Evolutionary conservation across 1,140 invertebrate genomes (phyloP).

Genomic region (Papilio polytes): DNA sequence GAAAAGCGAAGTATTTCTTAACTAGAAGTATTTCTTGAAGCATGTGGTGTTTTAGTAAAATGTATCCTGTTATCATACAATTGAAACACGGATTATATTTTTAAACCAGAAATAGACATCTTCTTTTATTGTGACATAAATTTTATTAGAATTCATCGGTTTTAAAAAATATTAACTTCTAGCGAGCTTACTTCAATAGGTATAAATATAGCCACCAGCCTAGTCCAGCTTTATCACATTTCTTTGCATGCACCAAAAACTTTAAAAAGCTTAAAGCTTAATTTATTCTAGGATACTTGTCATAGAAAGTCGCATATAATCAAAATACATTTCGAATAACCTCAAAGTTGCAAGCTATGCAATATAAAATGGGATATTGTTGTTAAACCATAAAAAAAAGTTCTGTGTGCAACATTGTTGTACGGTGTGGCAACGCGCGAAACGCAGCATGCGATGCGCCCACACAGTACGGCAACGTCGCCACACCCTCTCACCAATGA

Average conservation of each 20-base stretch:
- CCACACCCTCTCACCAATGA: conserved; percentile 1
- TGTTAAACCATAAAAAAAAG: conserved; percentile 11
- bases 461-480: conserved; percentile 16
- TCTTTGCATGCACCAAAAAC: neutral
- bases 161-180: neutral
- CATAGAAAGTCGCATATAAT: neutral
- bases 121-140: too few species aligned
- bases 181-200: neutral
- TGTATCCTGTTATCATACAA: too few species aligned
- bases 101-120: too few species aligned
- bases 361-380: conserved; percentile 6
- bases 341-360: conserved; percentile 7
- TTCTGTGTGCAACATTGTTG: conserved; percentile 27
- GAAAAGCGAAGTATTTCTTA: too few species aligned
- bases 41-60: too few species aligned
- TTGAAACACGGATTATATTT: too few species aligned
- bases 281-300: neutral
- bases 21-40: too few species aligned
- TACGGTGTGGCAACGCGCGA: conserved; percentile 16
- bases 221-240: neutral
- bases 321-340: neutral
- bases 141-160: too few species aligned
- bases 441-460: conserved; percentile 26
- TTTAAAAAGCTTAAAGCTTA: neutral
- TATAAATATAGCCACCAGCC: neutral